Evolutionary conservation across 2,888 invertebrate species (phyloP), one percentile per base, ranked within the genome.

Genomic region (Augochlorella aurata): DNA sequence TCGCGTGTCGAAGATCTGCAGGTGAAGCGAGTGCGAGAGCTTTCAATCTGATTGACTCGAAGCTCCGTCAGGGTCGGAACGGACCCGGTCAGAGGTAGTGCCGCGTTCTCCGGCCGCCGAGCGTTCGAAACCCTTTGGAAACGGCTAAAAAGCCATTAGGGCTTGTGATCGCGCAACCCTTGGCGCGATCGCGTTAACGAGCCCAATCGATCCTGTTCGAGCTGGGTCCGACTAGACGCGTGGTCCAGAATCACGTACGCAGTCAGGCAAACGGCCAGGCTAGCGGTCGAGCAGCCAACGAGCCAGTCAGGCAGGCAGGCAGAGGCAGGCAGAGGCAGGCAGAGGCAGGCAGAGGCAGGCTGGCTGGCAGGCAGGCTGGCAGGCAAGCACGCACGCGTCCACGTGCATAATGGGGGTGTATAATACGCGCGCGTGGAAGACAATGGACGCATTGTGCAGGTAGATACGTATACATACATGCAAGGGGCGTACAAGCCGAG

Each of bases 391-490:
- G 92, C 91, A 90, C 91, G 91, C 92, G 92, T 90, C 90, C 91
- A 91, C 91, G 90, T 90, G 91, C 90, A 92, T 92, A 92, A 93
- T 92, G 89, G 92, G 91, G 92, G 90, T 91, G 92, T 92, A 91
- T 92, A 93, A 92, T 92, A 91, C 92, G 90, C 90, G 90, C 88
- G 90, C 90, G 90, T 87, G 89, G 90, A 93, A 93, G 93, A 93
- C 93, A 93, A 93, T 93, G 90, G 93, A 88, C 83, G 91, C 92
- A 93, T 93, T 93, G 93, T 93, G 91, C 92, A 92, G 93, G 92
- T 93, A 93, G 92, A 90, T 90, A 90, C 90, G 88, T 85, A 85
- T 84, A 89, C 84, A 84, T 82, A 80, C 76, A 85, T 69, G 78
- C 83, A 76, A 61, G 85, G 88, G 87, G 88, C 88, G 89, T 88